phyloP scores from a whole-genome alignment of 1,140 invertebrate genomes.

The Drosophila elegans region DNA sequence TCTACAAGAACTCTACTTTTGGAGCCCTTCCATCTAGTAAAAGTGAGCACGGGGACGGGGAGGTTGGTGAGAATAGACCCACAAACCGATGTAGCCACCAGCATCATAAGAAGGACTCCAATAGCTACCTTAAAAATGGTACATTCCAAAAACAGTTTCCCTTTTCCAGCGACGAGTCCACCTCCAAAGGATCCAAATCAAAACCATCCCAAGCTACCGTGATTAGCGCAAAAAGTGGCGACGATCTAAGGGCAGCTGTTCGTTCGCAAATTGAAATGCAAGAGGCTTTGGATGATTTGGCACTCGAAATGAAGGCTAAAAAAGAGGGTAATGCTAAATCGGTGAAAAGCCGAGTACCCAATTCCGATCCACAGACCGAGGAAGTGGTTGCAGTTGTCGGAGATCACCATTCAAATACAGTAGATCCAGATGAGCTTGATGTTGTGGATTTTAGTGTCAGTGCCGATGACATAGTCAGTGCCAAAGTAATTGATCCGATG shows the following conservation, averaged over 20 bases:
- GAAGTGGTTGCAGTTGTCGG: no score
- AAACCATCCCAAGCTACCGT: slow-evolving; percentile 31
- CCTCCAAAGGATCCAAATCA: background rate
- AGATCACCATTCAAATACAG: background rate
- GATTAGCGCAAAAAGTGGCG: slow-evolving; percentile 59
- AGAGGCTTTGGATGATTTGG: slow-evolving; percentile 25
- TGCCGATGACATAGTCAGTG: slow-evolving; percentile 47
- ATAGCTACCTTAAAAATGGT: background rate
- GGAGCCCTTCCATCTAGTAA: background rate
- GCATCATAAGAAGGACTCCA: background rate
- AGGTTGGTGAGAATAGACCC: background rate
- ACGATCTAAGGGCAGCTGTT: slow-evolving; percentile 52
- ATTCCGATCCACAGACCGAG: background rate
- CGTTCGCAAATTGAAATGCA: slow-evolving; percentile 59
- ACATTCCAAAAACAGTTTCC: slow-evolving; percentile 12
- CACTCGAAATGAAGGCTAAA: background rate
- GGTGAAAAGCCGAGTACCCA: background rate
- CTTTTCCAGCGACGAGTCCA: background rate
- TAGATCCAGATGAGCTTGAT: background rate
- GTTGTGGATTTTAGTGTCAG: slow-evolving; percentile 1
- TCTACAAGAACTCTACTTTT: slow-evolving; percentile 16
- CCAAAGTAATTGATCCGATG: slow-evolving; percentile 55
- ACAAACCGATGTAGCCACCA: background rate
- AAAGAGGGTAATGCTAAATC: background rate
- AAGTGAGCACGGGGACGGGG: background rate